A percentile compares a stretch with the other conserved stretches of the same genome.
These are phyloP conservation scores for Gephyroberyx darwinii DNA, from an alignment of 2,797 vertebrate species.

Conservation along the genomic window DNA sequence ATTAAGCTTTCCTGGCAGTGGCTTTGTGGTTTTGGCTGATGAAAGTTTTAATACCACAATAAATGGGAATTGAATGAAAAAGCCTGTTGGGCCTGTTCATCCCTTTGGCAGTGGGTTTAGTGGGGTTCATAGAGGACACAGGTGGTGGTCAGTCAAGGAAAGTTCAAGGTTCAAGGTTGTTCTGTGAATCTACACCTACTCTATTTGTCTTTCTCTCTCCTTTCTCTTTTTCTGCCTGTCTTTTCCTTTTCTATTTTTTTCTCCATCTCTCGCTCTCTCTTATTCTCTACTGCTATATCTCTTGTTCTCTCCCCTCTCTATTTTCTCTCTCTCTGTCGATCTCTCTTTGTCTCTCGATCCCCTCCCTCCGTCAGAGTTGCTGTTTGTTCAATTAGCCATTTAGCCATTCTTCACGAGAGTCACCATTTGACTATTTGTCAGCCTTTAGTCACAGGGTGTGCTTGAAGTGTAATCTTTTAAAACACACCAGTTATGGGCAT, in stretches of 20 bases:
- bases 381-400: conserved; percentile 65
- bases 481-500: conserved; percentile 40
- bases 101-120: background rate
- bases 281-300: conserved; percentile 6
- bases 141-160: no score
- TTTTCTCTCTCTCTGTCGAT: conserved; percentile 6
- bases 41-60: conserved; percentile 14
- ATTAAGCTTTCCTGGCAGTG: conserved; percentile 11
- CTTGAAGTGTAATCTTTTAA: conserved; percentile 25
- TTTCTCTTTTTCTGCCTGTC: background rate
- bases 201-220: background rate
- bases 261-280: background rate
- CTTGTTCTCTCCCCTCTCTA: background rate
- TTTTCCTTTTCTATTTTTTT: no score
- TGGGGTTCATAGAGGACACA: no score
- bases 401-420: conserved; percentile 57
- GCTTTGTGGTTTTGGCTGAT: conserved; percentile 22
- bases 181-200: background rate
- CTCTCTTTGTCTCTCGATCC: conserved; percentile 43
- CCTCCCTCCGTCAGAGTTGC: conserved; percentile 34
- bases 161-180: background rate
- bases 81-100: no score
- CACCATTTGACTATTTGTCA: conserved; percentile 46
- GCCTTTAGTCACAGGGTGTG: conserved; percentile 12
- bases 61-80: background rate